Evolutionary conservation across 2,113 vertebrate genomes (phyloP).

Genomic region (Myiozetetes cayanensis): DNA sequence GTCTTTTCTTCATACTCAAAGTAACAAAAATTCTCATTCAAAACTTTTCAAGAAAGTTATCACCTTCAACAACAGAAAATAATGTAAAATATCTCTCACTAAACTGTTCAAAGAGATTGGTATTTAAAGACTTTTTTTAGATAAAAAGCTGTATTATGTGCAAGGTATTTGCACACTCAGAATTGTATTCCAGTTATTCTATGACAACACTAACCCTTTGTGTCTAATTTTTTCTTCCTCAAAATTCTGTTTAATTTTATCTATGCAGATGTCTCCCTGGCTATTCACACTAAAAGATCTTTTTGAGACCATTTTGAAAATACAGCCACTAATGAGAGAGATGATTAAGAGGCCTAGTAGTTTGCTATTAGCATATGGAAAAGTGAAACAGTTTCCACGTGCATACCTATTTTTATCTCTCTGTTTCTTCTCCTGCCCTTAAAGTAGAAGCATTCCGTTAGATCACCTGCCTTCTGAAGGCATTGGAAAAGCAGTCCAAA

Average conservation of each 20-base stretch:
- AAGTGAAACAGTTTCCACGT: conserved; percentile 22
- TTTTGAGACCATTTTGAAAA: conserved; percentile 22
- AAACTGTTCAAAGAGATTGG: not conserved
- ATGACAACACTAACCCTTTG: not conserved
- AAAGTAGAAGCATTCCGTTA: not conserved
- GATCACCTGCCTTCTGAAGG: not conserved
- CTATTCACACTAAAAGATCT: not conserved
- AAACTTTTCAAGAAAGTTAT: not conserved
- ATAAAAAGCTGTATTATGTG: not conserved
- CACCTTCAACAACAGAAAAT: not conserved
- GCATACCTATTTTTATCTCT: conserved; percentile 51
- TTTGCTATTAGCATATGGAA: conserved; percentile 53
- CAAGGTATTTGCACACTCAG: not conserved
- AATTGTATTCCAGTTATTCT: not conserved
- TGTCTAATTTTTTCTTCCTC: not conserved
- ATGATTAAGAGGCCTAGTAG: conserved; percentile 25
- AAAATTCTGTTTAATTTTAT: not conserved
- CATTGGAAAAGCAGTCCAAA: not conserved
- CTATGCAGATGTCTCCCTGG: not conserved
- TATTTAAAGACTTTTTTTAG: not conserved
- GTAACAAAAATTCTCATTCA: not conserved
- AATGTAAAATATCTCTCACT: not conserved
- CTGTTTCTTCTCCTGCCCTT: conserved; percentile 4
- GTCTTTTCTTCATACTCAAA: not conserved
- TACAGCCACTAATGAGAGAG: conserved; percentile 14